Conservation (phyloP, 2,888 invertebrate species). For the Drosophila neotestacea region DNA sequence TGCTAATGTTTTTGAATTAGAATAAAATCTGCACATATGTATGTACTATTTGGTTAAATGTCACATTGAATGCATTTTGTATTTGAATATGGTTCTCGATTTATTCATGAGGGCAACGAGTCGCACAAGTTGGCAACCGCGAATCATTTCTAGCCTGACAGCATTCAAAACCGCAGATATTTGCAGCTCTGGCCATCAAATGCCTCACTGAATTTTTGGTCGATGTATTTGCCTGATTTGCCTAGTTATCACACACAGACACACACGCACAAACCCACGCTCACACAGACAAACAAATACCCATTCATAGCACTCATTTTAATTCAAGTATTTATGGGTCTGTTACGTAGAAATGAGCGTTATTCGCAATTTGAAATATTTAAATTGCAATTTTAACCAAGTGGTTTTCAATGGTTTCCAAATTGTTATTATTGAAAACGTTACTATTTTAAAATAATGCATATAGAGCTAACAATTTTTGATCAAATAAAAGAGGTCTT, state of each 20-base stretch:
- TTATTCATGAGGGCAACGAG: constrained; percentile 57
- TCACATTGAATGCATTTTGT: constrained; percentile 23
- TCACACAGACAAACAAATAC: neutral
- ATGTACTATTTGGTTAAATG: constrained; percentile 31
- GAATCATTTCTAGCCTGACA: constrained; percentile 52
- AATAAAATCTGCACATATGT: constrained; percentile 10
- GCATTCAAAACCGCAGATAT: constrained; percentile 45
- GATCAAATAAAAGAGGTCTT: neutral
- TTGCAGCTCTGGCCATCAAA: constrained; percentile 41
- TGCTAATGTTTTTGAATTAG: constrained; percentile 31
- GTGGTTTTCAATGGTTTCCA: neutral
- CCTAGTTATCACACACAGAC: constrained; percentile 36
- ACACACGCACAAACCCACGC: constrained; percentile 2
- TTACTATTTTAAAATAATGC: neutral
- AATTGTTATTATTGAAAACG: neutral
- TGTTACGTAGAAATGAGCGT: neutral
- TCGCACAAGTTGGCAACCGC: constrained; percentile 41
- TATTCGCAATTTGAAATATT: constrained; percentile 11
- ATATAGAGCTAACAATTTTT: neutral
- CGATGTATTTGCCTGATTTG: constrained; percentile 41
- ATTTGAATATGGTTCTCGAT: constrained; percentile 33
- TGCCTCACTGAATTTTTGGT: constrained; percentile 39
- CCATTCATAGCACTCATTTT: neutral
- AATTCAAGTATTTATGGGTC: constrained; percentile 21
- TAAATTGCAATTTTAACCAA: constrained; percentile 2